phyloP scores from a whole-genome alignment of 1,140 invertebrate genomes.

The Nebria ingens region DNA sequence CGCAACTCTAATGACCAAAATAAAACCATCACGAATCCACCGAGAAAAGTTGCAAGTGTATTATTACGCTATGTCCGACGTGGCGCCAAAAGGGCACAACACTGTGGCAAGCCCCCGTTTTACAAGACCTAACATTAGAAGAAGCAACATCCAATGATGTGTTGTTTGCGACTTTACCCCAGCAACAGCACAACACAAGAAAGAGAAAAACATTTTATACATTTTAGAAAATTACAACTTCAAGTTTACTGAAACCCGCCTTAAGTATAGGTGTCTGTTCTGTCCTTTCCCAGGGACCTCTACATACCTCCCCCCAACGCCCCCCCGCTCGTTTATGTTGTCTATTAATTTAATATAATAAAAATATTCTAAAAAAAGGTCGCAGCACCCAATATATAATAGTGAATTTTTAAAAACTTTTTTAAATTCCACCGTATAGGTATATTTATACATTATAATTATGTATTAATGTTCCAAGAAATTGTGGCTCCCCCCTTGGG shows the following conservation, averaged over 20 bases:
- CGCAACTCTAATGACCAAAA: background rate
- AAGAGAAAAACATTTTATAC: conserved; percentile 3
- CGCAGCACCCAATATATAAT: no score
- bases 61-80: background rate
- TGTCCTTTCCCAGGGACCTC: background rate
- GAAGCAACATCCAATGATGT: no score
- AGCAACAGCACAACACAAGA: no score
- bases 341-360: background rate
- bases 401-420: background rate
- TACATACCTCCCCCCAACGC: background rate
- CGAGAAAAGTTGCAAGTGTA: no score
- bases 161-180: background rate
- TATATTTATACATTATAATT: background rate
- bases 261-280: conserved; percentile 5
- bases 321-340: background rate
- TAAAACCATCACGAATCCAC: background rate
- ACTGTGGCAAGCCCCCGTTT: background rate
- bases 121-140: background rate
- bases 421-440: no score
- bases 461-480: background rate
- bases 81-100: background rate
- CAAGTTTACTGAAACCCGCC: background rate
- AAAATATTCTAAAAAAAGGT: background rate
- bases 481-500: background rate
- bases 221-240: conserved; percentile 10